Evolutionary conservation across 2,797 vertebrate species (phyloP).

Genomic region (Buceros bicornis): DNA sequence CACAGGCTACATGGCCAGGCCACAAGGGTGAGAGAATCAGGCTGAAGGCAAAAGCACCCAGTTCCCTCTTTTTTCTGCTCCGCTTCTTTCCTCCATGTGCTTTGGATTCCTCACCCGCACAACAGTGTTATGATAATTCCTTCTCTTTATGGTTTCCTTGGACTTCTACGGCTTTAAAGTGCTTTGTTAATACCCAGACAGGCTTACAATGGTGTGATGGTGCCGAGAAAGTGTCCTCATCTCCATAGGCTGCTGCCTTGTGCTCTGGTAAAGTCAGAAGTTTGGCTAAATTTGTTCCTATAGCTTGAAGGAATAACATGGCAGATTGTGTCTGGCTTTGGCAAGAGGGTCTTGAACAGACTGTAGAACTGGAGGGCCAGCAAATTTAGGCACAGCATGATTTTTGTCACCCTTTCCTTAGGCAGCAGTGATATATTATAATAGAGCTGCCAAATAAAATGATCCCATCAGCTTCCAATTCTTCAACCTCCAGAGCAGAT

Average conservation of each 20-base stretch:
- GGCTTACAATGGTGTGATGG: background rate
- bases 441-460: constrained; percentile 11
- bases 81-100: background rate
- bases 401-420: background rate
- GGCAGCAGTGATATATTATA: background rate
- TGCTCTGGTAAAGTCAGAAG: background rate
- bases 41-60: background rate
- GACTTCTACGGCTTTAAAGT: background rate
- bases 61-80: background rate
- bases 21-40: background rate
- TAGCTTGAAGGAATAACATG: background rate
- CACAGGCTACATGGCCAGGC: rapidly evolving
- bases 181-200: background rate
- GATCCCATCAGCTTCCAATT: constrained; percentile 19
- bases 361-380: background rate
- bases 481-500: background rate
- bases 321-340: background rate
- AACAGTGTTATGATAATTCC: background rate
- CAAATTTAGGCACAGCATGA: background rate
- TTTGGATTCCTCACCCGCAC: background rate
- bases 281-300: background rate
- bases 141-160: background rate
- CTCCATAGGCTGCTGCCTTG: background rate
- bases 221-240: background rate
- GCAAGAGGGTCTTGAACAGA: background rate